Evolutionary conservation across 30 jellyfish, hydroid and myxozoan species (phyloP), one percentile per base, ranked within the genome.

Genomic region (Nemopilema nomurai): DNA sequence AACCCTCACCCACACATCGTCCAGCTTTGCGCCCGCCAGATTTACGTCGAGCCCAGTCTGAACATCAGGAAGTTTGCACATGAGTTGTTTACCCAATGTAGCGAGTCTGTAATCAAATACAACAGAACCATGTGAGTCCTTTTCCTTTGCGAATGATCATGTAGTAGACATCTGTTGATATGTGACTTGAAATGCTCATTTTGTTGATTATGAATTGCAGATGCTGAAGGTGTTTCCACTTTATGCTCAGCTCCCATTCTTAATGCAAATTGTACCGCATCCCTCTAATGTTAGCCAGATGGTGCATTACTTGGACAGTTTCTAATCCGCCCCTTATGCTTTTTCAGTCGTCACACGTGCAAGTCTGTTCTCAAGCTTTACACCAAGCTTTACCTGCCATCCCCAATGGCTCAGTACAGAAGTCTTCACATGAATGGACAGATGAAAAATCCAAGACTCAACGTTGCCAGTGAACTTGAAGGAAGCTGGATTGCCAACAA

Each of bases 1-100:
- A 80, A 85, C 80, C 94, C 94, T 20, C 75, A 79, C 21, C 83
- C 89, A 62, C 80, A 51, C 51, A 63, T 85, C 50, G 41, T 85
- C 69, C 80, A 85, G 49, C 68, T 85, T 19, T 26, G 70, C 22
- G 94, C 94, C 62, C 49, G 87, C 18, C 79, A 73, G 49, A 64
- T 76, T 76, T 49, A n/a, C 22, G 69, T 29, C 23, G 89, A 74
- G 74, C 90, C 90, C 24, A 81, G 90, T 30, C 28, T 81, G 49
- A 81, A 81, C 69, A 53, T 81, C 79, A 69, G 90, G 31, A 81
- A 81, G 76, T 81, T 20, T 53, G 90, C 74, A 8, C 80, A 79
- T 24, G 89, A 79, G 20, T 22, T 69, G 27, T 65, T 79, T 19
- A 64, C 71, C 23, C 62, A 79, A 78, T 52, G 65, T 63, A 65